Evolutionary conservation across 2,888 invertebrate species (phyloP).

Genomic region (Eupithecia dodoneata): DNA sequence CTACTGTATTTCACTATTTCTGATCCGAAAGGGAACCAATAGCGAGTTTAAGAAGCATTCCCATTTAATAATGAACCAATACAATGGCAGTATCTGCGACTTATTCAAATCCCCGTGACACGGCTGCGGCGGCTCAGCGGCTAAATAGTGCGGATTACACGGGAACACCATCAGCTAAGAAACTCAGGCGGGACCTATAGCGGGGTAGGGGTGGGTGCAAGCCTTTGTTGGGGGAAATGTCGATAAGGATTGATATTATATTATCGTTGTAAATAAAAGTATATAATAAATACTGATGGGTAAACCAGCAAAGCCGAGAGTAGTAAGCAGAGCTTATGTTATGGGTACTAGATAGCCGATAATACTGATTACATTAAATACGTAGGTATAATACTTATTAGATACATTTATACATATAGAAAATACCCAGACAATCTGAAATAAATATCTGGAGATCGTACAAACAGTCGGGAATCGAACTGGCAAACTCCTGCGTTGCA

Average conservation of each 20-base stretch:
- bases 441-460: no score
- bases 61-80: constrained; percentile 26
- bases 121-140: constrained; percentile 55
- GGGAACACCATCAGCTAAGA: constrained; percentile 76
- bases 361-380: no score
- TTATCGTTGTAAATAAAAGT: neutral
- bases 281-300: neutral
- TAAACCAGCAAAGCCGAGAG: no score
- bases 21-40: neutral
- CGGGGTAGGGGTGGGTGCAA: neutral
- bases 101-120: constrained; percentile 63
- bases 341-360: no score
- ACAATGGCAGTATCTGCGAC: constrained; percentile 40
- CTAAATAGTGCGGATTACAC: constrained; percentile 77
- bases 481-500: no score
- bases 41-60: neutral
- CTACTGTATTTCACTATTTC: neutral
- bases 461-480: no score
- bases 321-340: neutral
- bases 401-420: no score
- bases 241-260: neutral
- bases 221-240: neutral
- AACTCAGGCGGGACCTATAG: constrained; percentile 60
- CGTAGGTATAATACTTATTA: no score
- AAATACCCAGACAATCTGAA: no score